These are phyloP conservation scores for Stichodactyla helianthus DNA, from an alignment of 64 coral and sea anemone species.

Conservation along the genomic window DNA sequence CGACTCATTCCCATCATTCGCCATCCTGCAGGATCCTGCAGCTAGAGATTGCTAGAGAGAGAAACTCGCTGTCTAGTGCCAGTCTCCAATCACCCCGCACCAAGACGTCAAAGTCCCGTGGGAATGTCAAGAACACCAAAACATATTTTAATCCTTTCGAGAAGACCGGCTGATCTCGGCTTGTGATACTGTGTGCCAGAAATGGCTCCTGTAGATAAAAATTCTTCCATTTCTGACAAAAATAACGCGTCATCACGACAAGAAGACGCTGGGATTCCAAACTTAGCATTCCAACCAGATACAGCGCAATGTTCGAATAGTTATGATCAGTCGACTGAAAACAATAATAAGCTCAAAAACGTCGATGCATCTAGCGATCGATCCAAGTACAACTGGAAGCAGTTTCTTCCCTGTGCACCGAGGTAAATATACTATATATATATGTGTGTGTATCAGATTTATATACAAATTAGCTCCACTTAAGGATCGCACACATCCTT, in stretches of 20 bases:
- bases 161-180: not conserved
- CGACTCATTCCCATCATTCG: not conserved
- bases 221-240: not conserved
- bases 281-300: slow-evolving; percentile 8
- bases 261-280: not conserved
- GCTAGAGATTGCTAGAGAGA: too few relatives aligned
- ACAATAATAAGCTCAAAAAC: not conserved
- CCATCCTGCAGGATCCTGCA: not conserved
- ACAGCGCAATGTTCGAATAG: not conserved
- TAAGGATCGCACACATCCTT: too few relatives aligned
- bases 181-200: not conserved
- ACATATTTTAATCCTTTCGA: not conserved
- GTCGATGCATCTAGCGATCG: not conserved
- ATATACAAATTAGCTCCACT: too few relatives aligned
- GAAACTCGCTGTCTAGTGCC: not conserved
- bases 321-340: not conserved
- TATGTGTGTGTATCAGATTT: too few relatives aligned
- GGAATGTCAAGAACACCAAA: not conserved
- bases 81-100: not conserved
- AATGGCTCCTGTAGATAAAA: not conserved
- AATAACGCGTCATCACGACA: not conserved
- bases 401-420: slow-evolving; percentile 23
- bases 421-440: not conserved
- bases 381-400: slow-evolving; percentile 21
- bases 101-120: not conserved